phyloP scores from a whole-genome alignment of 1,140 invertebrate genomes.

The Bombus superbus region DNA sequence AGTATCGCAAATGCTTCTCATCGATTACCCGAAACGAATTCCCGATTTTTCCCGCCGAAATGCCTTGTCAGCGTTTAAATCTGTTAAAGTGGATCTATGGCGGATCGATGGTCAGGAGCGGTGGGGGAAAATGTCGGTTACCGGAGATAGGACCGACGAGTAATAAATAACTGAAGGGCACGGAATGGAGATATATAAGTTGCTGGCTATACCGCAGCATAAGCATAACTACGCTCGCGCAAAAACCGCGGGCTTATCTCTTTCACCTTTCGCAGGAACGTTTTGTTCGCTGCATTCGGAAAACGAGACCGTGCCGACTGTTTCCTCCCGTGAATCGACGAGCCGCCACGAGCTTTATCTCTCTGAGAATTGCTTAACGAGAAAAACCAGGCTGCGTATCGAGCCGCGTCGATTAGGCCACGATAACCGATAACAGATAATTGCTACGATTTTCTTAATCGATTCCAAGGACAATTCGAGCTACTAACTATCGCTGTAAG shows the following conservation, averaged over 20 bases:
- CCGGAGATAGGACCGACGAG: not conserved
- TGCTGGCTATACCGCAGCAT: not conserved
- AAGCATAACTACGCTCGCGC: not conserved
- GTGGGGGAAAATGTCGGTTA: not conserved
- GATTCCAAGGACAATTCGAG: not conserved
- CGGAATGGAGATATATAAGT: not conserved
- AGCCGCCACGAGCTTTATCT: not conserved
- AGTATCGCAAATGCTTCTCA: not conserved
- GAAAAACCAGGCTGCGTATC: not conserved
- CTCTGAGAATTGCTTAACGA: not conserved
- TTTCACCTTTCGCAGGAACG: slow-evolving; percentile 46
- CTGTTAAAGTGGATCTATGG: not conserved
- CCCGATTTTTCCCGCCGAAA: not conserved
- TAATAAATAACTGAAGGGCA: not conserved
- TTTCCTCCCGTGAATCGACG: slow-evolving; percentile 1
- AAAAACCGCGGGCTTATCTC: slow-evolving; percentile 18
- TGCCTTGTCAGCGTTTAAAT: not conserved
- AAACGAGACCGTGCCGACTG: not conserved
- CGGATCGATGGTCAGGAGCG: not conserved
- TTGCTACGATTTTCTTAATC: not conserved
- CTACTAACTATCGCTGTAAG: too few relatives aligned
- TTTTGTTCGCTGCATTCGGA: slow-evolving; percentile 22
- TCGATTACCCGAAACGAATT: not conserved
- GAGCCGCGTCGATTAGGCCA: not conserved
- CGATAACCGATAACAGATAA: slow-evolving; percentile 22